Conservation (phyloP, 1,140 invertebrate genomes). For the Argopecten irradians region DNA sequence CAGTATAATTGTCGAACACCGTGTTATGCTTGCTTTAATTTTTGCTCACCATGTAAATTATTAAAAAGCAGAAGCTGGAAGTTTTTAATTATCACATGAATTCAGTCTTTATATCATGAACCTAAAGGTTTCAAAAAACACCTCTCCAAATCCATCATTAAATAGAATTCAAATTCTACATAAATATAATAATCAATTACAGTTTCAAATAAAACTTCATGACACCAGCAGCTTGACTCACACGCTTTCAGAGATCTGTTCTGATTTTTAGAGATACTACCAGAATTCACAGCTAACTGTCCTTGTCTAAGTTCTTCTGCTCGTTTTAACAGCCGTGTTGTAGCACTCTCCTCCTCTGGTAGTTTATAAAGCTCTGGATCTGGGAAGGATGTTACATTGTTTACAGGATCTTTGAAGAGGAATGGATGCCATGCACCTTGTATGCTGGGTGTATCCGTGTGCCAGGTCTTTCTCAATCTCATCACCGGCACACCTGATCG, state of each 20-base stretch:
- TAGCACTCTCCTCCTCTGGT: neutral
- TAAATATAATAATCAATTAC: no score
- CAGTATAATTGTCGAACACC: no score
- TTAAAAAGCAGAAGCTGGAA: no score
- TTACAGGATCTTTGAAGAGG: conserved; percentile 84
- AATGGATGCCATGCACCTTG: conserved; percentile 97
- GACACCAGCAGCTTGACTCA: no score
- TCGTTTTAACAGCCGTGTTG: neutral
- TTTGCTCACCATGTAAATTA: no score
- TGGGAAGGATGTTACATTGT: conserved; percentile 82
- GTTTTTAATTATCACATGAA: no score
- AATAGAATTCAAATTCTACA: no score
- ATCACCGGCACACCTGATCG: conserved; percentile 84
- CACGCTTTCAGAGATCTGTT: neutral
- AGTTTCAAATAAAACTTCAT: no score
- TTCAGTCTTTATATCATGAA: no score
- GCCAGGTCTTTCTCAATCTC: conserved; percentile 86
- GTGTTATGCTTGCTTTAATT: no score
- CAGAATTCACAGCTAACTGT: neutral
- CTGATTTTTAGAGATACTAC: neutral
- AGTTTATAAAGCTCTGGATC: conserved; percentile 23
- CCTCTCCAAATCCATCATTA: no score
- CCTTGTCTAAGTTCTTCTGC: neutral
- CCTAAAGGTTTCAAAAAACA: no score
- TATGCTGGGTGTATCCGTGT: conserved; percentile 91